phyloP scores from a whole-genome alignment of 2,797 vertebrate genomes.

The Takifugu rubripes region DNA sequence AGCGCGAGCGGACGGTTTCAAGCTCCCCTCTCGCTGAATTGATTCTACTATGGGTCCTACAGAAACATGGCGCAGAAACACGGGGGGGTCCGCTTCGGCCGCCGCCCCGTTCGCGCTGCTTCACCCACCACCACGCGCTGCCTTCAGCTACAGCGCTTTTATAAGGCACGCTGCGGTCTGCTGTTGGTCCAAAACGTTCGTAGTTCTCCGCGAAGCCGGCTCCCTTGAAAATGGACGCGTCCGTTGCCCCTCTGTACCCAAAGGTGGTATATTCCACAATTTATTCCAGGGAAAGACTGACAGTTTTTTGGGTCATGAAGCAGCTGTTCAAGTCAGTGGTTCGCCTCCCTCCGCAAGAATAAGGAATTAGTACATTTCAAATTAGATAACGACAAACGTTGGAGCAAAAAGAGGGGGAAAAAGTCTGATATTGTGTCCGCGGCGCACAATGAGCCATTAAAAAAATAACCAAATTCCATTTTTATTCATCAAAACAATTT shows the following conservation, averaged over 20 bases:
- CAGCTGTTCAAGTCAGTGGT: slow-evolving; percentile 84
- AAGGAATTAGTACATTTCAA: slow-evolving; percentile 87
- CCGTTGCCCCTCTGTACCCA: slow-evolving; percentile 51
- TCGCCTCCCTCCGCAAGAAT: slow-evolving; percentile 79
- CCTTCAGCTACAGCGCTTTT: neutral
- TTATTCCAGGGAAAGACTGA: slow-evolving; percentile 92
- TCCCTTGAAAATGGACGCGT: slow-evolving; percentile 22
- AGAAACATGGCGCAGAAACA: slow-evolving; percentile 58
- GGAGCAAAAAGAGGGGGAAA: slow-evolving; percentile 56
- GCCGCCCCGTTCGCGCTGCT: fast-evolving
- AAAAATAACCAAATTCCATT: slow-evolving; percentile 22
- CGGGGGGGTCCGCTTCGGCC: slow-evolving; percentile 34
- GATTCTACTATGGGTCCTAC: slow-evolving; percentile 84
- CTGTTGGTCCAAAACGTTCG: fast-evolving
- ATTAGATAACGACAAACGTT: slow-evolving; percentile 84
- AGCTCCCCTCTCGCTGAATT: slow-evolving; percentile 85
- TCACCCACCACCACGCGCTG: fast-evolving
- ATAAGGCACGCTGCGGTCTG: neutral
- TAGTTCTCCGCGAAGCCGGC: fast-evolving
- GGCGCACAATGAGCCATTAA: slow-evolving; percentile 41
- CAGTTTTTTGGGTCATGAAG: slow-evolving; percentile 93
- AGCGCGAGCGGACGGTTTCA: slow-evolving; percentile 79
- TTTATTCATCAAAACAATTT: slow-evolving; percentile 6
- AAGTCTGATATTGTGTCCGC: slow-evolving; percentile 61
- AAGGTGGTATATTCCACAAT: slow-evolving; percentile 83